A percentile compares a stretch with the other conserved stretches of the same genome.
These are phyloP conservation scores for Gadus macrocephalus DNA, from an alignment of 2,113 vertebrate genomes.

Conservation along the genomic window DNA sequence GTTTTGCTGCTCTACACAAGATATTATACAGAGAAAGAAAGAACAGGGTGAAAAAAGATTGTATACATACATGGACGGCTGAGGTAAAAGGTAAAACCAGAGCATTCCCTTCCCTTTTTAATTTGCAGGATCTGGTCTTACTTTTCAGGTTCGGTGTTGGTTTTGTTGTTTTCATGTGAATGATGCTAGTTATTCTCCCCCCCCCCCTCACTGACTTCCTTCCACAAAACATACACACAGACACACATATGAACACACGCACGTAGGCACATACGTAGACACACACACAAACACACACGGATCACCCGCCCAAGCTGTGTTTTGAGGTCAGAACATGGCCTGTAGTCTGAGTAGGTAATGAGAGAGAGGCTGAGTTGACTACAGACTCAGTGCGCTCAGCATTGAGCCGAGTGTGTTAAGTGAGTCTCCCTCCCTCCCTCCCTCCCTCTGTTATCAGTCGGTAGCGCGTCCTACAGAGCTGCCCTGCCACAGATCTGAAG, in stretches of 20 bases:
- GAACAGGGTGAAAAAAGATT: constrained; percentile 13
- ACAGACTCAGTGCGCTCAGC: constrained; percentile 10
- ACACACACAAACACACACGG: not conserved
- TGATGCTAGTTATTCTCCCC: constrained; percentile 1
- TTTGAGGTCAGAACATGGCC: constrained; percentile 35
- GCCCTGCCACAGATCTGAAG: constrained; percentile 14
- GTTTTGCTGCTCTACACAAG: not conserved
- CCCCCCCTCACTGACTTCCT: not conserved
- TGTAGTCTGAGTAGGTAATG: constrained; percentile 46
- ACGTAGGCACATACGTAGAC: not conserved
- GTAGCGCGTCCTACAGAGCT: not conserved
- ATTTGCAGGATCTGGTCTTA: not conserved
- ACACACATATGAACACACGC: not conserved
- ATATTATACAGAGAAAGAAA: constrained; percentile 1
- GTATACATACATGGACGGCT: not conserved
- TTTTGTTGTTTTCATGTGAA: constrained; percentile 27
- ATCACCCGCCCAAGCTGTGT: not conserved
- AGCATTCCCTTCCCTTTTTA: not conserved
- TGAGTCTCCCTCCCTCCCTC: not conserved
- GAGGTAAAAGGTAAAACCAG: constrained; percentile 1
- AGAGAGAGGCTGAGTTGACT: constrained; percentile 29
- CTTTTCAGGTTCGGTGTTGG: not conserved
- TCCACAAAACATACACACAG: not conserved
- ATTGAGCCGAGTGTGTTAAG: constrained; percentile 9
- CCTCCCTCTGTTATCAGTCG: constrained; percentile 33